Conservation (phyloP, 2,113 vertebrate species). For the mouse (Mus musculus) region DNA sequence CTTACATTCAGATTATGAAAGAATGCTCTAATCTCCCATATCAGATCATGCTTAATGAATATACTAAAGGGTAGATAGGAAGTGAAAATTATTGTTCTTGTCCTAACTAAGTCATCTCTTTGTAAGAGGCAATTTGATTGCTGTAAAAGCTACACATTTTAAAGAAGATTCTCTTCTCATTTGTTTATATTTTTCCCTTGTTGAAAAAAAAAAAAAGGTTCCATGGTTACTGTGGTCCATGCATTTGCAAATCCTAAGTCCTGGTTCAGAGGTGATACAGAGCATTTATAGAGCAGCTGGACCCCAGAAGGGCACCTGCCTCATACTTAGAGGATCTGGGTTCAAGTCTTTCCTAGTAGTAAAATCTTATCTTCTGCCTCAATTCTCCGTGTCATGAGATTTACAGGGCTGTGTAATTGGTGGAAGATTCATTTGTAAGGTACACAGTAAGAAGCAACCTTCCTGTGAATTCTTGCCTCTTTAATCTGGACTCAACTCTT, state of each 20-base stretch:
- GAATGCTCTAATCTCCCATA: neutral
- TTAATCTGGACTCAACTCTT: neutral
- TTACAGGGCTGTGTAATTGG: neutral
- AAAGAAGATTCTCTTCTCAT: neutral
- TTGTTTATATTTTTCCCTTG: neutral
- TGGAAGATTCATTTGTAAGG: neutral
- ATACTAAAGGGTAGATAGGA: neutral
- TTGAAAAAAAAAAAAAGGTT: neutral
- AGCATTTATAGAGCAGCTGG: neutral
- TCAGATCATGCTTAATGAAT: neutral
- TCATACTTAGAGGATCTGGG: neutral
- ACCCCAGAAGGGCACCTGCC: neutral
- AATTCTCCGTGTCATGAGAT: neutral
- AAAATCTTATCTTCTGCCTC: neutral
- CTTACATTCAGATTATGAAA: slow-evolving; percentile 21
- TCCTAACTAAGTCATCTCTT: neutral
- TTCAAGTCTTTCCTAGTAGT: neutral
- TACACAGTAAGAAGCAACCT: neutral
- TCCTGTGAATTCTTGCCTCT: neutral
- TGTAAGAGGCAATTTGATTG: neutral
- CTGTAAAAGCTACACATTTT: neutral
- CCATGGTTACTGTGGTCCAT: neutral
- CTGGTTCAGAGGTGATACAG: neutral
- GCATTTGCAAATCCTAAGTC: neutral
- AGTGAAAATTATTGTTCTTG: neutral